Evolutionary conservation across 2,113 vertebrate species (phyloP).

Genomic region (Corythaeola cristata): DNA sequence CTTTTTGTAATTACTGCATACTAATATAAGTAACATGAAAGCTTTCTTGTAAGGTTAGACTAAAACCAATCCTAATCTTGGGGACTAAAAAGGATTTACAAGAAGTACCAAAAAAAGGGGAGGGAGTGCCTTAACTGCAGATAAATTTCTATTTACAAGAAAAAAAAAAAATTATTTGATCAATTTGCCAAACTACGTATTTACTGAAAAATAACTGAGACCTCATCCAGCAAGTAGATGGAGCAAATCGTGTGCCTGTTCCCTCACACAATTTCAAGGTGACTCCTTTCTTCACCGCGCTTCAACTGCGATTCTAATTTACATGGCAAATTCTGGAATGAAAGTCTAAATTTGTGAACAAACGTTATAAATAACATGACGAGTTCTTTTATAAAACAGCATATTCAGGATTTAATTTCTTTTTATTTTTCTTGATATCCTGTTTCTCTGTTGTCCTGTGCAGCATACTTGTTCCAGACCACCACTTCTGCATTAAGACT

Average conservation of each 20-base stretch:
- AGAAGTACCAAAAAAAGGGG: not conserved
- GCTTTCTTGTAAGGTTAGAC: not conserved
- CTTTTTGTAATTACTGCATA: conserved; percentile 1
- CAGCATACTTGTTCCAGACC: not conserved
- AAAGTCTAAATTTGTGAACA: not conserved
- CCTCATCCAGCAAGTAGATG: not conserved
- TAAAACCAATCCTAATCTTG: conserved; percentile 9
- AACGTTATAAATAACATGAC: not conserved
- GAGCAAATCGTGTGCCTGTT: not conserved
- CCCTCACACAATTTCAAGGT: not conserved
- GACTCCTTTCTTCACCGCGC: not conserved
- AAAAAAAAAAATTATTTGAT: not conserved
- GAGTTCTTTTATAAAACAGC: not conserved
- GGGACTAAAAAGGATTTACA: not conserved
- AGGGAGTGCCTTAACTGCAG: not conserved
- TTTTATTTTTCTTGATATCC: not conserved
- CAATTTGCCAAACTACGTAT: not conserved
- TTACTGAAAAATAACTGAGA: not conserved
- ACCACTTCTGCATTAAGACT: not conserved
- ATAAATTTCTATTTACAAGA: not conserved
- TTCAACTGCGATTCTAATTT: not conserved
- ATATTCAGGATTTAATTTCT: not conserved
- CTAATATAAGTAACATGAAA: conserved; percentile 30
- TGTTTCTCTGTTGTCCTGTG: not conserved
- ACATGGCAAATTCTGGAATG: not conserved